These are phyloP conservation scores for Heliconius congener DNA, from an alignment of 1,140 invertebrate genomes.

Conservation along the genomic window DNA sequence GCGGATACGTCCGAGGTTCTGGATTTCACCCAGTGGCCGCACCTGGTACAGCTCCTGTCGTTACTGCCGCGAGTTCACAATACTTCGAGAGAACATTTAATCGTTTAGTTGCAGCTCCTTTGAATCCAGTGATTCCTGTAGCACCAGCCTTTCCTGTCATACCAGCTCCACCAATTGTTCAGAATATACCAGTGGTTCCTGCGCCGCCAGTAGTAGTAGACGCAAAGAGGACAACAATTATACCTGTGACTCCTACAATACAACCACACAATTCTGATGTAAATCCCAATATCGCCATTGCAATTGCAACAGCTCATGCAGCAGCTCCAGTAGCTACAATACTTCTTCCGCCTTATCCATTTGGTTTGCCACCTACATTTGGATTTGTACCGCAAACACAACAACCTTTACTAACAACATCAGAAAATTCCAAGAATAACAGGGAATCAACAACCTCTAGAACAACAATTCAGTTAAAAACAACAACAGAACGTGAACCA, in stretches of 20 bases:
- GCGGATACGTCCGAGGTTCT: slow-evolving; percentile 52
- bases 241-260: slow-evolving; percentile 42
- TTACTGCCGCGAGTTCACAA: slow-evolving; percentile 84
- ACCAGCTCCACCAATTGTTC: slow-evolving; percentile 27
- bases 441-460: slow-evolving; percentile 54
- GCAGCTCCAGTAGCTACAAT: slow-evolving; percentile 71
- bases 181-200: slow-evolving; percentile 42
- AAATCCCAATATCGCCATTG: slow-evolving; percentile 70
- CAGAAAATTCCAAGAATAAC: slow-evolving; percentile 50
- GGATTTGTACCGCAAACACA: slow-evolving; percentile 56
- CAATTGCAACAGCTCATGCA: slow-evolving; percentile 69
- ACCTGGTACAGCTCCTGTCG: slow-evolving; percentile 69
- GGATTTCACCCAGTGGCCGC: slow-evolving; percentile 46
- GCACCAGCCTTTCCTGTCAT: slow-evolving; percentile 47
- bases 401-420: slow-evolving; percentile 40
- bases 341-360: slow-evolving; percentile 70
- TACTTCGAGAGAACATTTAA: slow-evolving; percentile 85
- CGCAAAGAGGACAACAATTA: slow-evolving; percentile 41
- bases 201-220: slow-evolving; percentile 47
- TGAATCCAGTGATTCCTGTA: slow-evolving; percentile 56
- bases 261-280: slow-evolving; percentile 39
- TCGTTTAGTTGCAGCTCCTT: slow-evolving; percentile 68
- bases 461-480: slow-evolving; percentile 45
- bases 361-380: slow-evolving; percentile 61
- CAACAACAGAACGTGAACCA: slow-evolving; percentile 46